These are phyloP conservation scores for Cyanocitta stelleri DNA, from an alignment of 2,113 vertebrate species.

Conservation along the genomic window DNA sequence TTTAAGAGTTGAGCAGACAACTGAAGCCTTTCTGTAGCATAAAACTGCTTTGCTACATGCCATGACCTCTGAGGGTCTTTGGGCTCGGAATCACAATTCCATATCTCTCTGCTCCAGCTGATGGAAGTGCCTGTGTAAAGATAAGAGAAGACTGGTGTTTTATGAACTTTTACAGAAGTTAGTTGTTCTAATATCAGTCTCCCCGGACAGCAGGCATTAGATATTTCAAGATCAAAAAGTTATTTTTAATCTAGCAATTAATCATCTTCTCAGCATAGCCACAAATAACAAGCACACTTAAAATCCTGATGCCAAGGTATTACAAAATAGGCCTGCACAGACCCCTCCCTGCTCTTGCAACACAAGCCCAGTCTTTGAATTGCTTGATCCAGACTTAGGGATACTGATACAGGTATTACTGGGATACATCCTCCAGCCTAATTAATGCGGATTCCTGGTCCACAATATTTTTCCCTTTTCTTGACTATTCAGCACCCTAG, in stretches of 20 bases:
- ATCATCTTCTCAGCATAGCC: constrained; percentile 15
- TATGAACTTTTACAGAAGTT: neutral
- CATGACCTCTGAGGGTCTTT: neutral
- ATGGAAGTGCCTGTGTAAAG: neutral
- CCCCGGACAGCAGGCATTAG: neutral
- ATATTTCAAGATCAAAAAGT: neutral
- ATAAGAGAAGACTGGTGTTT: neutral
- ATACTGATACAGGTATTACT: neutral
- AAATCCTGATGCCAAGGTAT: constrained; percentile 19
- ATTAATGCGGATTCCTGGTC: neutral
- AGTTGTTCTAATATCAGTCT: neutral
- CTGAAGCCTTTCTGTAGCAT: neutral
- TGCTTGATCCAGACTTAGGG: neutral
- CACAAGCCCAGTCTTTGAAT: neutral
- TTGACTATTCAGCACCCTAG: neutral
- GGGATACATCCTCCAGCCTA: neutral
- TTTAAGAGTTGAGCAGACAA: neutral
- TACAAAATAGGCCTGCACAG: neutral
- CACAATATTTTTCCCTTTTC: neutral
- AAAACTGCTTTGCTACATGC: neutral
- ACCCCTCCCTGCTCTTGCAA: neutral
- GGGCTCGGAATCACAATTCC: neutral
- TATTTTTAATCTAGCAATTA: constrained; percentile 49
- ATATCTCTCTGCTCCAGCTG: neutral
- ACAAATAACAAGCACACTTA: neutral